Percentiles rank a stretch among this genome's conserved stretches.
Conservation (phyloP, 2,888 invertebrate species). For the Phytoseiulus persimilis region DNA sequence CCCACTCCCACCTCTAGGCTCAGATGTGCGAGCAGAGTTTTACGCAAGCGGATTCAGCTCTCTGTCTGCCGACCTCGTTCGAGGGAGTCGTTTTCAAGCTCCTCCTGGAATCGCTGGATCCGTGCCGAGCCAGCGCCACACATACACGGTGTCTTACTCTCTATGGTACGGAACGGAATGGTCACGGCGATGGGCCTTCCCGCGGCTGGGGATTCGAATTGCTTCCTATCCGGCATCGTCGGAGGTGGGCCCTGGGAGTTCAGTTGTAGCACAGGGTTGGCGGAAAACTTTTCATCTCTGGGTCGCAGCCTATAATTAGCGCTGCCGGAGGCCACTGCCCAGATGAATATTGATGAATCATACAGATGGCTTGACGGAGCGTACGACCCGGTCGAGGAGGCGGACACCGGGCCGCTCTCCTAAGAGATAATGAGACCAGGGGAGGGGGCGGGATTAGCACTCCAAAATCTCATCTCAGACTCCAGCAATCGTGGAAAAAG, state of each 20-base stretch:
- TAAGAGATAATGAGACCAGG: not conserved
- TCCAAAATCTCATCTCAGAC: slow-evolving; percentile 5
- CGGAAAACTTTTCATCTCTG: not conserved
- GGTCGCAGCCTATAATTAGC: too few species aligned
- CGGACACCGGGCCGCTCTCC: not conserved
- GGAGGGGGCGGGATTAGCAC: not conserved
- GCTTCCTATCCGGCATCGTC: not conserved
- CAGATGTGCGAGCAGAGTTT: not conserved
- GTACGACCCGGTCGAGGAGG: not conserved
- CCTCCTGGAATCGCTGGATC: too few species aligned
- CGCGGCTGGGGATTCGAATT: not conserved
- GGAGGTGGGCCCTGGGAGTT: too few species aligned
- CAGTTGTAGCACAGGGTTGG: not conserved
- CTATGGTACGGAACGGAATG: too few species aligned
- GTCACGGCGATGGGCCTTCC: too few species aligned
- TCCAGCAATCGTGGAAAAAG: not conserved
- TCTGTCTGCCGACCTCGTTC: not conserved
- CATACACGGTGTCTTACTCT: too few species aligned
- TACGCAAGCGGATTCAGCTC: not conserved
- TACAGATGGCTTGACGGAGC: not conserved
- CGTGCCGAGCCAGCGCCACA: too few species aligned
- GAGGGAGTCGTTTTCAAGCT: too few species aligned
- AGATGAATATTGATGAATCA: not conserved
- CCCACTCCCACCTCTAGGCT: not conserved
- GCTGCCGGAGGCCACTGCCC: not conserved